Evolutionary conservation across 2,113 vertebrate species (phyloP).

Genomic region (Pedetes capensis): DNA sequence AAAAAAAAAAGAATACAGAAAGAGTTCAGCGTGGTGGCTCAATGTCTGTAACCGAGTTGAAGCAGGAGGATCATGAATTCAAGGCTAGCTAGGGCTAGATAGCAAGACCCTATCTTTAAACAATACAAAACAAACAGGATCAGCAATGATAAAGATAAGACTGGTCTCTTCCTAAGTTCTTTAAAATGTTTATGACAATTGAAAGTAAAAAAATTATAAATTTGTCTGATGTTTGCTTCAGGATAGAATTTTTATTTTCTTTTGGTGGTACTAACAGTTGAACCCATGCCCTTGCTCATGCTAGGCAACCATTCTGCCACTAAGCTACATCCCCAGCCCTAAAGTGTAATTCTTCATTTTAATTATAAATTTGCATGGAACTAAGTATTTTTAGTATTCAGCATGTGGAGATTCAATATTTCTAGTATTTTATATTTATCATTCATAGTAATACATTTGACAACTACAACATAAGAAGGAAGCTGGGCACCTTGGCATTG

Average conservation of each 20-base stretch:
- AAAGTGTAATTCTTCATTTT: not conserved
- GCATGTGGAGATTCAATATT: not conserved
- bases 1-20: too few relatives aligned
- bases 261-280: too few relatives aligned
- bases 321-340: too few relatives aligned
- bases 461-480: not conserved
- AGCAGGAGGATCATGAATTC: not conserved
- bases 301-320: not conserved
- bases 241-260: too few relatives aligned
- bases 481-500: too few relatives aligned
- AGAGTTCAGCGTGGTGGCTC: too few relatives aligned
- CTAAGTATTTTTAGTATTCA: not conserved
- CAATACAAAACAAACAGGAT: too few relatives aligned
- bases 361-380: not conserved
- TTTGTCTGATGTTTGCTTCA: not conserved
- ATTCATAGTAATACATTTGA: not conserved
- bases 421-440: not conserved
- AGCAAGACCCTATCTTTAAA: not conserved
- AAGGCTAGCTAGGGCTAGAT: not conserved
- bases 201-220: constrained; percentile 11
- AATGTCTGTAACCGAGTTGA: too few relatives aligned
- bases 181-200: not conserved
- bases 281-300: not conserved
- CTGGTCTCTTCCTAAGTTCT: not conserved
- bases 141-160: too few relatives aligned